A percentile compares a stretch with the other conserved stretches of the same genome.
Evolutionary conservation across 2,888 invertebrate species (phyloP).

Genomic region (Lamproptera curius): DNA sequence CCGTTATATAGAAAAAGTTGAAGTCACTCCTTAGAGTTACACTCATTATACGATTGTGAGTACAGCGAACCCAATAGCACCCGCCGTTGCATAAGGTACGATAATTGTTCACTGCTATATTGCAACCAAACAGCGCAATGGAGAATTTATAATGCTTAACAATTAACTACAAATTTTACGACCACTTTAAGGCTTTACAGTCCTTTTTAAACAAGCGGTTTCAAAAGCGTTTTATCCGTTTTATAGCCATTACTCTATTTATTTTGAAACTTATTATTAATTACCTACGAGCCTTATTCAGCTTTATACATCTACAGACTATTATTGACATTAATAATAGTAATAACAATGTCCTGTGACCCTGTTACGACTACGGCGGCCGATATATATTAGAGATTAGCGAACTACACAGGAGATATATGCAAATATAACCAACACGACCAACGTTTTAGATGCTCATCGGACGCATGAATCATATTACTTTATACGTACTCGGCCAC

Average conservation of each 20-base stretch:
- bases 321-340: no score
- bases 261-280: neutral
- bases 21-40: neutral
- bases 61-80: slow-evolving; percentile 2
- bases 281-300: no score
- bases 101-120: slow-evolving; percentile 5
- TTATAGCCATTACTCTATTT: neutral
- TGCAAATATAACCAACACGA: no score
- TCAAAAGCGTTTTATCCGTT: neutral
- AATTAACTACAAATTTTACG: slow-evolving; percentile 2
- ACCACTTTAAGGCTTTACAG: neutral
- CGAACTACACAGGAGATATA: no score
- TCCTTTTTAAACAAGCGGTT: neutral
- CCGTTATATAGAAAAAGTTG: slow-evolving; percentile 3
- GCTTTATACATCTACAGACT: no score
- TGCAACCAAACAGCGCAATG: slow-evolving; percentile 2
- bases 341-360: no score
- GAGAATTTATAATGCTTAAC: slow-evolving; percentile 4
- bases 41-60: slow-evolving; percentile 4
- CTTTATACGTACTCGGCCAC: no score
- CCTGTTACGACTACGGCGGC: no score
- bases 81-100: neutral
- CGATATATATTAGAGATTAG: no score
- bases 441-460: no score
- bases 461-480: no score